These are phyloP conservation scores for Amphiura filiformis DNA, from an alignment of 35 echinoderm and acorn worm species.

Conservation along the genomic window DNA sequence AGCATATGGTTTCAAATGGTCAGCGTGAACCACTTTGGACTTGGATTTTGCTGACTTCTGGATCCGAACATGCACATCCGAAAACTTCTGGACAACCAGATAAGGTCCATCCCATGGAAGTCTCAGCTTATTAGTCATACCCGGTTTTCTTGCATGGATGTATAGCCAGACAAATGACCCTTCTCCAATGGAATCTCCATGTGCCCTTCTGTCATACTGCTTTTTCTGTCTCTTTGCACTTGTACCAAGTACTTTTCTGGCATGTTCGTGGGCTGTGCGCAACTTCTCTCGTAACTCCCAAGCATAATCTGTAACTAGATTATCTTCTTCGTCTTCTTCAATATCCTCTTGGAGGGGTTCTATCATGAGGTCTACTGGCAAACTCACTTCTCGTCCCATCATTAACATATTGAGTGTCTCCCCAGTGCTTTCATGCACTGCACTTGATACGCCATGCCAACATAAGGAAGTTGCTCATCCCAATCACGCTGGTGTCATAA, in stretches of 20 bases:
- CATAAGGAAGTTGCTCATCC: slow-evolving; percentile 15
- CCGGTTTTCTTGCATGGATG: no score
- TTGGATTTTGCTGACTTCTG: no score
- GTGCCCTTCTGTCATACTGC: no score
- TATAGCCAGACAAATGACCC: no score
- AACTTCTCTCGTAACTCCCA: neutral
- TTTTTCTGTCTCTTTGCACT: no score
- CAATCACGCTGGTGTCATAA: slow-evolving; percentile 9
- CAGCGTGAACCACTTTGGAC: no score
- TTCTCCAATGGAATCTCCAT: no score
- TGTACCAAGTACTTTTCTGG: neutral
- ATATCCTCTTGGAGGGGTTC: neutral
- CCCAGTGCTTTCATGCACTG: neutral
- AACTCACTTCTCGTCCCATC: slow-evolving; percentile 5
- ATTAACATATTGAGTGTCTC: slow-evolving; percentile 31
- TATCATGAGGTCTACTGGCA: slow-evolving; percentile 4
- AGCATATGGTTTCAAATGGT: no score
- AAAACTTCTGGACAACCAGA: no score
- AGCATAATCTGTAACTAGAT: neutral
- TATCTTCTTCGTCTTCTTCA: neutral
- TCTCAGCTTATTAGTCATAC: no score
- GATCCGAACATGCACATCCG: no score
- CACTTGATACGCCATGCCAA: neutral
- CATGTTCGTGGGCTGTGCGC: neutral
- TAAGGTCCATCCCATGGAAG: no score